Evolutionary conservation across 23 tunicate genomes (phyloP).

Genomic region (Clavelina lepadiformis): DNA sequence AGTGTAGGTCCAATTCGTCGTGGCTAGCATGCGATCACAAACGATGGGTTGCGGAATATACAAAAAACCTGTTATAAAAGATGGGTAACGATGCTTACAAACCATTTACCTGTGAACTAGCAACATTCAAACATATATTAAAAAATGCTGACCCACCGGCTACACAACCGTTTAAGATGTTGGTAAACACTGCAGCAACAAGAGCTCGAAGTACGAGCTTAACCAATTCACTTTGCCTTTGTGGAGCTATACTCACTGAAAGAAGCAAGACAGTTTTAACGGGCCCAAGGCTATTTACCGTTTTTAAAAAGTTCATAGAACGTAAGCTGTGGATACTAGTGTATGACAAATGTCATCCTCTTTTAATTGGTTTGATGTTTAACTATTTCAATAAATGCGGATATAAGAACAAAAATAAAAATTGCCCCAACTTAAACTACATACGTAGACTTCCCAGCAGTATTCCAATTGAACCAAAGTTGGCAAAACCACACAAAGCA

Average conservation of each 20-base stretch:
- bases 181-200: slow-evolving; percentile 57
- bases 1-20: slow-evolving; percentile 23
- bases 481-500: slow-evolving; percentile 97
- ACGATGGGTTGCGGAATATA: slow-evolving; percentile 50
- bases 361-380: too few relatives aligned
- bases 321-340: too few relatives aligned
- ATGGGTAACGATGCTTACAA: not conserved
- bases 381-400: too few relatives aligned
- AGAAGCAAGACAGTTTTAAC: not conserved
- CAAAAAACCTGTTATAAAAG: slow-evolving; percentile 35
- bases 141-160: slow-evolving; percentile 25
- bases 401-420: too few relatives aligned
- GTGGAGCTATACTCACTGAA: slow-evolving; percentile 41
- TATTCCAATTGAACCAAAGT: slow-evolving; percentile 83
- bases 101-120: not conserved
- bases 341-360: too few relatives aligned
- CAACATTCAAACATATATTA: not conserved
- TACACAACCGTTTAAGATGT: slow-evolving; percentile 60
- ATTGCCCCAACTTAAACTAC: slow-evolving; percentile 1
- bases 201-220: slow-evolving; percentile 53
- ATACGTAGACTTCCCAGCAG: slow-evolving; percentile 87
- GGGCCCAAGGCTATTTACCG: too few relatives aligned
- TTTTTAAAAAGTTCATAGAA: too few relatives aligned
- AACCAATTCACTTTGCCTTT: slow-evolving; percentile 59
- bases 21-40: slow-evolving; percentile 27